Evolutionary conservation across 2,797 vertebrate species (phyloP), one percentile per base, ranked within the genome.

Genomic region (Numenius phaeopus): DNA sequence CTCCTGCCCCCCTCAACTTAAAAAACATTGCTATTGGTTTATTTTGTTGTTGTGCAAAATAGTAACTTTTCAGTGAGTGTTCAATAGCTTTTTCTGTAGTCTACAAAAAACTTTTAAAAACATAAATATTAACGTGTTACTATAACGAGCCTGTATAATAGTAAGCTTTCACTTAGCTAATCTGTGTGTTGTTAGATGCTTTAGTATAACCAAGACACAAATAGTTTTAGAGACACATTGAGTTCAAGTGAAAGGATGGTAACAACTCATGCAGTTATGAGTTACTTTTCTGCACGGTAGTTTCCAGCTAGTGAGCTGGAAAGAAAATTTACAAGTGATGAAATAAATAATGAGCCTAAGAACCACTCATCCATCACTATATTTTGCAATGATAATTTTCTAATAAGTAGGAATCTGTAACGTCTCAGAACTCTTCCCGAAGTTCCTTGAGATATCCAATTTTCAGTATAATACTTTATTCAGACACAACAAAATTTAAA

Each of bases 361-460:
- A 90, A 69, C 8, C 40, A 67, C 26, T 81, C 69, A 84, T 88
- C 42, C 73, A 30, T 76, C 39, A 30, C n/a, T 73, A 2, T 55
- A 85, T 91, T 94, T 94, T 82, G 47, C 23, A 92, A 44, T 57
- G 57, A 66, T 86, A 64, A 78, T 93, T 96, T 96, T 83, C 66
- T 86, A 86, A 64, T 86, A 93, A 90, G 19, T 47, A 78, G 24
- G 26, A 83, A 30, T 27, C 13, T 83, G 21, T 85, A 81, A 81
- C 59, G 69, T 44, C 44, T 86, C 47, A 52, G 30, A 94, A 83
- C 20, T 67, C 61, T 84, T 64, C 30, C 42, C 9, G 7, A 84
- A 65, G 29, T 94, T 94, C 49, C n/a, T 89, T 87, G 44, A 87
- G 46, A 65, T 27, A 76, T 24, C 32, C 14, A 65, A 10, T 92